phyloP scores from a whole-genome alignment of 2,113 vertebrate genomes.

The Syrmaticus mikado region DNA sequence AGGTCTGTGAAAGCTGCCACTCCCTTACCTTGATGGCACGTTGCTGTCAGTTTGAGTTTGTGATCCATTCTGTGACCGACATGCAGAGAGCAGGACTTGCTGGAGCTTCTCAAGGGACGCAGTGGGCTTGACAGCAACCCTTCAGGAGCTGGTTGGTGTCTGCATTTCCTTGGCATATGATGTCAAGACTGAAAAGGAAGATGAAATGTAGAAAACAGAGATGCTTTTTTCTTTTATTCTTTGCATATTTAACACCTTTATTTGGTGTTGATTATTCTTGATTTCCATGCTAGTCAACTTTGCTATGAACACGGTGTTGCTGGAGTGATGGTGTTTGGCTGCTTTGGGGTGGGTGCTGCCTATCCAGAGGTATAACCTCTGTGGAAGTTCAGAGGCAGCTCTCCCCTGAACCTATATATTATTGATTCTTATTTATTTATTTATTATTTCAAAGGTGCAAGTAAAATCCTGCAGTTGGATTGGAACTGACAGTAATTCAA shows the following conservation, averaged over 20 bases:
- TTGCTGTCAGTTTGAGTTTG: rapidly evolving
- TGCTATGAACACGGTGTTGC: rapidly evolving
- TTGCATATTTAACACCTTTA: not conserved
- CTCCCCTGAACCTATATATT: not conserved
- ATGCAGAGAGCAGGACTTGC: rapidly evolving
- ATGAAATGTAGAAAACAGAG: not conserved
- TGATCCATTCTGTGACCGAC: not conserved
- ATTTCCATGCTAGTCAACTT: not conserved
- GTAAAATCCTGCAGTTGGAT: not conserved
- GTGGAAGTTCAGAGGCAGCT: not conserved
- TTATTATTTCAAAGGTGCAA: not conserved
- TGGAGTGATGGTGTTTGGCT: not conserved
- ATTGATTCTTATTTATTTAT: not conserved
- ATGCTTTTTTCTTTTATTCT: not conserved
- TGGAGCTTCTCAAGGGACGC: rapidly evolving
- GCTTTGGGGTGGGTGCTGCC: not conserved
- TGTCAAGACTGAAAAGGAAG: not conserved
- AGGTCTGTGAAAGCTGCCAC: rapidly evolving
- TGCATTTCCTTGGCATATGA: not conserved
- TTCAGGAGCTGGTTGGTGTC: not conserved
- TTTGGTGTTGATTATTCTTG: not conserved
- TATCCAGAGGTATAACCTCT: not conserved
- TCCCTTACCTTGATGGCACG: rapidly evolving
- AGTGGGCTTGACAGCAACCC: not conserved
- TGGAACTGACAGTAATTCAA: not conserved